phyloP scores from a whole-genome alignment of 1,140 invertebrate genomes.

The Aleiodes sp. region DNA sequence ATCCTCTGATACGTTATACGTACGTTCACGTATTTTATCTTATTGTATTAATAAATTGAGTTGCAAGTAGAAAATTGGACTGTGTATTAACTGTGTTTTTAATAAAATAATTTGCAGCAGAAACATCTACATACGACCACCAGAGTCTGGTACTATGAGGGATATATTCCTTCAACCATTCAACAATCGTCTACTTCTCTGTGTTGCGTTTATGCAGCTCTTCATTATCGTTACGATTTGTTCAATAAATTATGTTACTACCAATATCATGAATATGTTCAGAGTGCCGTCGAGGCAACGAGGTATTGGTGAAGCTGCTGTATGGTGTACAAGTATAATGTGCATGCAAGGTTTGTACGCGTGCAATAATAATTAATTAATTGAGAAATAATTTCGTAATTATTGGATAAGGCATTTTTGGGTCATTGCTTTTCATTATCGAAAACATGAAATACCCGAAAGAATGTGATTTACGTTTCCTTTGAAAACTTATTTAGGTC shows the following conservation, averaged over 20 bases:
- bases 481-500: too few species aligned
- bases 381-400: background rate
- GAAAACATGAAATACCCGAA: too few species aligned
- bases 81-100: too few species aligned
- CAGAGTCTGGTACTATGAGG: slow-evolving; percentile 69
- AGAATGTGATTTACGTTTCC: too few species aligned
- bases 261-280: slow-evolving; percentile 39
- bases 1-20: slow-evolving; percentile 71
- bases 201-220: slow-evolving; percentile 66
- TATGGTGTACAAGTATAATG: slow-evolving; percentile 72
- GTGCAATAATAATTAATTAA: background rate
- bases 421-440: too few species aligned
- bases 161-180: slow-evolving; percentile 74
- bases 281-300: slow-evolving; percentile 45
- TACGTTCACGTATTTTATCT: slow-evolving; percentile 46
- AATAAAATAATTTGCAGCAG: slow-evolving; percentile 60
- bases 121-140: slow-evolving; percentile 72
- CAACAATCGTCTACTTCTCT: slow-evolving; percentile 64
- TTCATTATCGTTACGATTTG: slow-evolving; percentile 64
- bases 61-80: background rate
- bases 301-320: slow-evolving; percentile 65
- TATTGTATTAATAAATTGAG: background rate
- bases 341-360: slow-evolving; percentile 69
- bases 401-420: too few species aligned
- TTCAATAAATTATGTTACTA: slow-evolving; percentile 61